Conservation (phyloP, 2,113 vertebrate species). For the Noturus placidus region DNA sequence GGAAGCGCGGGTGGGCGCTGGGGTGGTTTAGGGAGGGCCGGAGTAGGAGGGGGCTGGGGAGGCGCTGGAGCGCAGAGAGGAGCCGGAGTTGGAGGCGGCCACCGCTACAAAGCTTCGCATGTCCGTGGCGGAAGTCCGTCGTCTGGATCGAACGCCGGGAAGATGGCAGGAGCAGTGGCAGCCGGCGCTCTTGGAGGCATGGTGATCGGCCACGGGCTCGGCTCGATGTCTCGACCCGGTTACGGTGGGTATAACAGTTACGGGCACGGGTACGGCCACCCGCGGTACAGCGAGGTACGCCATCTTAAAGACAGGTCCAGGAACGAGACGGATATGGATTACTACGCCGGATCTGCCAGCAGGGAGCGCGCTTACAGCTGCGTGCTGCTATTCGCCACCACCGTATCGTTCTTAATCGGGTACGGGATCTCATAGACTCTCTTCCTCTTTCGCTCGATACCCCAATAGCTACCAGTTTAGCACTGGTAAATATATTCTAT, state of each 20-base stretch:
- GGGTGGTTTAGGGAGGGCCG: not conserved
- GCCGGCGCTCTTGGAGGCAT: conserved; percentile 50
- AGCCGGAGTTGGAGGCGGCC: conserved; percentile 18
- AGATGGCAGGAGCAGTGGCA: conserved; percentile 44
- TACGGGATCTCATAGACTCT: conserved; percentile 27
- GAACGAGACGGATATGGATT: conserved; percentile 50
- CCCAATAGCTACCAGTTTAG: not conserved
- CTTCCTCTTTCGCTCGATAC: not conserved
- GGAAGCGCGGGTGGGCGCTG: conserved; percentile 22
- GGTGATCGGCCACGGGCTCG: conserved; percentile 48
- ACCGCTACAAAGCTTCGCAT: not conserved
- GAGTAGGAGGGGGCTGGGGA: conserved; percentile 19
- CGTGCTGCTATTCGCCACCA: conserved; percentile 10
- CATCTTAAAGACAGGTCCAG: not conserved
- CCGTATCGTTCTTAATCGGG: conserved; percentile 7
- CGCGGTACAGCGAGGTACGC: conserved; percentile 10
- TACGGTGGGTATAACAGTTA: conserved; percentile 2
- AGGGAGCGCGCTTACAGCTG: conserved; percentile 11
- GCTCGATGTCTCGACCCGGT: conserved; percentile 45
- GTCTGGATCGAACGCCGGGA: conserved; percentile 38
- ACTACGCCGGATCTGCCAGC: conserved; percentile 23
- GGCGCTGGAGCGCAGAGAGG: conserved; percentile 10
- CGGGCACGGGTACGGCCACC: conserved; percentile 29
- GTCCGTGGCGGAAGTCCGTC: conserved; percentile 15
- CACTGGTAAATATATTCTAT: not conserved